Conservation (phyloP, 2,113 vertebrate genomes). For the Vulpes lagopus region DNA sequence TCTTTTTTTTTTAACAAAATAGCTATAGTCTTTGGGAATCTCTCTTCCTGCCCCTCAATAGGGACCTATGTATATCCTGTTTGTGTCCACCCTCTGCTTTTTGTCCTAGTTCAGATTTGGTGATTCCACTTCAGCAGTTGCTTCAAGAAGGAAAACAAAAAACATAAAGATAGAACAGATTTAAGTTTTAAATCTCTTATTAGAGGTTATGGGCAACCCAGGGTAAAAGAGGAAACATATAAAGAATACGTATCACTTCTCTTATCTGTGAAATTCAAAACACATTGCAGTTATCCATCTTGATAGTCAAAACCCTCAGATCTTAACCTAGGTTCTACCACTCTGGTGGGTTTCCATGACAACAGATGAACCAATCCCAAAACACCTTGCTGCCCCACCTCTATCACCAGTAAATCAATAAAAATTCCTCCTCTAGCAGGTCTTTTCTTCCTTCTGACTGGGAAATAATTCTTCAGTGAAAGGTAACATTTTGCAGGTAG, state of each 20-base stretch:
- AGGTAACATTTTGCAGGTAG: neutral
- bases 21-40: neutral
- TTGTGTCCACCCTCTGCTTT: conserved; percentile 65
- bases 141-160: conserved; percentile 71
- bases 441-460: neutral
- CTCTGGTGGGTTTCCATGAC: neutral
- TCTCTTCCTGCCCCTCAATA: conserved; percentile 57
- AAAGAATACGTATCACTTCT: conserved; percentile 8
- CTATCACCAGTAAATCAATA: neutral
- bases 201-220: conserved; percentile 34
- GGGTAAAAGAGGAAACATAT: conserved; percentile 2
- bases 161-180: neutral
- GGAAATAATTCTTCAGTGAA: neutral
- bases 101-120: conserved; percentile 57
- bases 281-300: conserved; percentile 56
- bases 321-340: conserved; percentile 9
- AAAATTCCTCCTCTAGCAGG: neutral
- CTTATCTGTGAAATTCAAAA: conserved; percentile 16
- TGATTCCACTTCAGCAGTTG: conserved; percentile 66
- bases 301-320: conserved; percentile 64
- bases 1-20: neutral
- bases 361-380: neutral
- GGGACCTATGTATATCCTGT: neutral
- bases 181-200: conserved; percentile 52
- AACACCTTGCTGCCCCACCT: neutral